These are phyloP conservation scores for Eriosoma lanigerum DNA, from an alignment of 1,140 invertebrate genomes.

Conservation along the genomic window DNA sequence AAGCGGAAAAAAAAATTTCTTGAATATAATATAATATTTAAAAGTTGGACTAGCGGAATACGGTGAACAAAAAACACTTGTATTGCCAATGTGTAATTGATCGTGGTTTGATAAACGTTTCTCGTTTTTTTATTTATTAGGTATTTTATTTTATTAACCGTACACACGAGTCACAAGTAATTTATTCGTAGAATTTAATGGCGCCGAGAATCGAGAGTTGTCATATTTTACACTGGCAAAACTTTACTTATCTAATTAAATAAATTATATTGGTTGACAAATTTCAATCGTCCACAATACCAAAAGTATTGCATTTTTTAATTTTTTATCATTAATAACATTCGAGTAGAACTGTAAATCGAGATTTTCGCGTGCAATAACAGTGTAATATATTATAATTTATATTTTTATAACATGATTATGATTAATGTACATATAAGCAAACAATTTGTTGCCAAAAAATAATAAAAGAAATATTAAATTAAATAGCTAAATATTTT, in stretches of 20 bases:
- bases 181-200: not conserved
- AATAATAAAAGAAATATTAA: no score
- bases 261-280: not conserved
- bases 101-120: slow-evolving; percentile 8
- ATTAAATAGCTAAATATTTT: no score
- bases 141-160: not conserved
- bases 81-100: not conserved
- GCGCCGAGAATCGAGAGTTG: not conserved
- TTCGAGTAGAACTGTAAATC: no score
- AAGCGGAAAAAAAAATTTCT: slow-evolving; percentile 2
- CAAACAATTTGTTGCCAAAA: no score
- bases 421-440: no score
- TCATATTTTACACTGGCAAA: not conserved
- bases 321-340: no score
- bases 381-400: no score
- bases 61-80: not conserved
- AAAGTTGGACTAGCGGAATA: slow-evolving; percentile 16
- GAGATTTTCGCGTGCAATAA: no score
- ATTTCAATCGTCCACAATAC: not conserved
- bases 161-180: not conserved
- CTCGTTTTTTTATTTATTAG: slow-evolving; percentile 23
- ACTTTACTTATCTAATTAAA: not conserved
- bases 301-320: no score
- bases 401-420: no score
- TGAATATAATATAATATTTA: slow-evolving; percentile 22